These are phyloP conservation scores for Triplophysa tibetana DNA, from an alignment of 2,113 vertebrate species.

Conservation along the genomic window DNA sequence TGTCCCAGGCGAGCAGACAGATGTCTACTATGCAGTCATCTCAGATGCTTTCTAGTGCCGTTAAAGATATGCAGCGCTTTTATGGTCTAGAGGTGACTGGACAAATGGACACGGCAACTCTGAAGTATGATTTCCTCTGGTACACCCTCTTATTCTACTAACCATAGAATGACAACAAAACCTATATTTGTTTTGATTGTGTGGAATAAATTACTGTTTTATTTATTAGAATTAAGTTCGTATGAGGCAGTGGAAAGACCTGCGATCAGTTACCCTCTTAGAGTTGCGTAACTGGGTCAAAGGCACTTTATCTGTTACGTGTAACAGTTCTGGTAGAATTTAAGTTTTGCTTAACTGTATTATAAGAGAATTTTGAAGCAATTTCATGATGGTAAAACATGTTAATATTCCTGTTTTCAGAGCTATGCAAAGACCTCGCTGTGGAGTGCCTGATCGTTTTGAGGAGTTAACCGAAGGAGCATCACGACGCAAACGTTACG, in stretches of 20 bases:
- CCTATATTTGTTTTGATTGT: neutral
- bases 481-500: constrained; percentile 81
- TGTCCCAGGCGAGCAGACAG: constrained; percentile 86
- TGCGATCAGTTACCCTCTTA: neutral
- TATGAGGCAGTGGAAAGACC: neutral
- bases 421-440: constrained; percentile 91
- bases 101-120: constrained; percentile 79
- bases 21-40: constrained; percentile 95
- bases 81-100: constrained; percentile 90
- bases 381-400: neutral
- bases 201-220: neutral
- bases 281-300: too few relatives aligned
- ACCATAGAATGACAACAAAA: neutral
- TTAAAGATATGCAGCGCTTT: constrained; percentile 91
- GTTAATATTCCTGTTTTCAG: constrained; percentile 62
- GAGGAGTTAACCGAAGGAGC: constrained; percentile 70
- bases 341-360: too few relatives aligned
- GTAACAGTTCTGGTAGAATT: too few relatives aligned
- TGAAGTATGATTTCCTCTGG: constrained; percentile 74
- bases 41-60: constrained; percentile 85
- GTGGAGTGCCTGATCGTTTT: constrained; percentile 87
- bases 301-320: too few relatives aligned
- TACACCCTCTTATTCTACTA: neutral
- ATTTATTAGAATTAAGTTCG: neutral
- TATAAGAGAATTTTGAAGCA: too few relatives aligned